phyloP scores from a whole-genome alignment of 2,888 invertebrate genomes.

The Meta bourneti region DNA sequence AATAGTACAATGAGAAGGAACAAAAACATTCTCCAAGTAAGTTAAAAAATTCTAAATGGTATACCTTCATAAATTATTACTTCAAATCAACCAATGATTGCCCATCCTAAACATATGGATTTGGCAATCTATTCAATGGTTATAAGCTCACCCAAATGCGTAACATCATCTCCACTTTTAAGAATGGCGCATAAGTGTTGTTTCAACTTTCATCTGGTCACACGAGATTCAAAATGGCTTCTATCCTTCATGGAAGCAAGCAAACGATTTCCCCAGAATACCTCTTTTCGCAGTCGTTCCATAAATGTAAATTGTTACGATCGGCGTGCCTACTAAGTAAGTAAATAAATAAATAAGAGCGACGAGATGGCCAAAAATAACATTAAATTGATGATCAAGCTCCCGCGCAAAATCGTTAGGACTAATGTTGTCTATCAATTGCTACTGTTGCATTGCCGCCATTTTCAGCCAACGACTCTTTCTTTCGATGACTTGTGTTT shows the following conservation, averaged over 20 bases:
- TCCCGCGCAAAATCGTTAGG: conserved; percentile 46
- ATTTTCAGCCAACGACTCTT: background rate
- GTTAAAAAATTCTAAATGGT: no score
- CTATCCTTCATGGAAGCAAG: background rate
- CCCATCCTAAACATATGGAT: background rate
- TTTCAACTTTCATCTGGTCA: conserved; percentile 22
- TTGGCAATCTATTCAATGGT: background rate
- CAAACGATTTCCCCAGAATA: background rate
- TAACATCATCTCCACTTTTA: background rate
- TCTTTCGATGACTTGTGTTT: background rate
- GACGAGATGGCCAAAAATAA: conserved; percentile 44
- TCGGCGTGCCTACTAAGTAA: conserved; percentile 18
- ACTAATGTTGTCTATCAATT: conserved; percentile 66
- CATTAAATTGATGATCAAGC: conserved; percentile 62
- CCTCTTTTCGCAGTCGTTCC: conserved; percentile 25
- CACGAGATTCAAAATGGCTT: conserved; percentile 3
- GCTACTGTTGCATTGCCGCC: conserved; percentile 28
- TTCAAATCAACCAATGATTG: background rate
- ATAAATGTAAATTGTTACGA: conserved; percentile 59
- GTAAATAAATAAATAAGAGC: conserved; percentile 31
- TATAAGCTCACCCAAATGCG: background rate
- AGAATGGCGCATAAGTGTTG: background rate
- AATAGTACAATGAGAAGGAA: background rate
- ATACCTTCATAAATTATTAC: background rate
- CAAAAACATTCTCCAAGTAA: background rate